Evolutionary conservation across 2,797 vertebrate genomes (phyloP), one percentile per base, ranked within the genome.

Genomic region (Sebastes melanostomus): DNA sequence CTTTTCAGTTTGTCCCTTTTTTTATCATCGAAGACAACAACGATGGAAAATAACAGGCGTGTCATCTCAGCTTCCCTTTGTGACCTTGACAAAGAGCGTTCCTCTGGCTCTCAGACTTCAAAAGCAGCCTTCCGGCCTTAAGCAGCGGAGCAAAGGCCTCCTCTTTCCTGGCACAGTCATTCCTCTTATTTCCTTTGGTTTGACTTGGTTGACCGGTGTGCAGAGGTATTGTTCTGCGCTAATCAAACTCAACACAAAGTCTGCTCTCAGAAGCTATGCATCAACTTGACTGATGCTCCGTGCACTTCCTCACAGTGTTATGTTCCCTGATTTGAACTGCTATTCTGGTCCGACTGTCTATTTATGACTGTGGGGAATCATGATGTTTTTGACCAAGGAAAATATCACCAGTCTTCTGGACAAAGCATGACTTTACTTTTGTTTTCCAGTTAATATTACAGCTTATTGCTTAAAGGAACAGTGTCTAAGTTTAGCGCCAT

Each of bases 251-350:
- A 65, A 81, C 77, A 82, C 77, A 86, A 75, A 69, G 78, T 85
- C 68, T 60, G 60, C 78, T 86, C 71, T 91, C 78, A 88, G 83
- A 91, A 77, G 83, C 25, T 55, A 60, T 66, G 81, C 32, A 83
- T 91, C 89, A 83, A 36, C 69, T 78, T 94, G 91, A 93, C 81
- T 61, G 90, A 93, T 91, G 84, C 75, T 74, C 6, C 0, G 7
- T 75, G 72, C 62, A 89, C 92, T 95, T 96, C 94, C 95, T 95
- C 38, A 30, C 72, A 69, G 56, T 89, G 90, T 93, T 93, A 20
- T 92, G 83, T 58, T 91, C 68, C 14, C 74, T 86, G 80, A 78
- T 88, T 66, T 84, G 24, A 85, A 69, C 52, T 61, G 66, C 89
- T 92, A 91, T 93, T 93, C 79, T 88, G 78, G 85, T 80, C 74